Base-by-base conservation (phyloP, 2,113 vertebrate species). In the Eudyptes chrysolophus region DNA sequence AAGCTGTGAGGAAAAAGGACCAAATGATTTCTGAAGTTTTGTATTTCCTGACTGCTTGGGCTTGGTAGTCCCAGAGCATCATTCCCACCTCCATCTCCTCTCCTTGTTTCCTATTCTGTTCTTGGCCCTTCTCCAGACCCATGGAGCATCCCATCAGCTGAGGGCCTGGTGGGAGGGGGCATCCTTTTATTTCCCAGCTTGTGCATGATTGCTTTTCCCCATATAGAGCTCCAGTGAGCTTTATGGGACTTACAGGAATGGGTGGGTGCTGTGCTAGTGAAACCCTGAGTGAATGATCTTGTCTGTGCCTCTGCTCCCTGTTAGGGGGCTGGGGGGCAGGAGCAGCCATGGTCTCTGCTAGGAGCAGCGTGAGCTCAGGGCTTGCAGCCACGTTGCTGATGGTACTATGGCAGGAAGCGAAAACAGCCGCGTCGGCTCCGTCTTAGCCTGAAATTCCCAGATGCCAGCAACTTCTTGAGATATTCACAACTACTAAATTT, bases 391-490 rank as follows among this genome's bases (percentile, higher is more conserved):
- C 1, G 0, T 15, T 17, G 21, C 75, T 13, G 62, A 3, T 49
- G 34, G 2, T 16, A 1, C 52, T 2, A 10, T 0, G 34, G 60
- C 85, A 75, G 92, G 96, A 49, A 76, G 57, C 3, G 3, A 87
- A 87, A 36, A 2, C 61, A 87, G 49, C 81, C 55, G 2, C 11
- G 2, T 13, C 3, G 52, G 61, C 61, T 92, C 51, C 4, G 0
- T 48, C 65, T 66, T 21, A 60, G 77, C 75, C 83, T 87, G 21
- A 88, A 90, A 88, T 76, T 42, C 83, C 83, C 89, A 79, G 42
- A 34, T 86, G 87, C 84, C 80, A 91, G 76, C 94, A 91, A 48
- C 80, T 94, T 54, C 80, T 71, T 40, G 71, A 95, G 87, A 77
- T 27, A 61, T 57, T 91, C 92, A 42, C 76, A 86, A 55, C 89